Conservation (phyloP, 2,113 vertebrate species). For the Crotalus tigris region DNA sequence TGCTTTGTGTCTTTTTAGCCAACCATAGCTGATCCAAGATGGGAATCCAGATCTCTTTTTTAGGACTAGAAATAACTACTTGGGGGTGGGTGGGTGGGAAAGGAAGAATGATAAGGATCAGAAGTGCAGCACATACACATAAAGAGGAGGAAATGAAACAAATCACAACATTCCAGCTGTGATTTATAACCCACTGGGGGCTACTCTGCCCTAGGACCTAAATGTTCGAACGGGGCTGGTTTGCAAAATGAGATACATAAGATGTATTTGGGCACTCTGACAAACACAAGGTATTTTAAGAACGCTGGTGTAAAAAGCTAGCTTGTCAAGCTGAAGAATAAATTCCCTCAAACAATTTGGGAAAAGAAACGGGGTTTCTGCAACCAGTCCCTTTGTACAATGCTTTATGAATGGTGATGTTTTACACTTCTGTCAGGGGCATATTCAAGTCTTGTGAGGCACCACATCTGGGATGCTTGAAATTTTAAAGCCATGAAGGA, state of each 20-base stretch:
- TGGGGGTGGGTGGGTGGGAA: not conserved
- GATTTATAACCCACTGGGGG: not conserved
- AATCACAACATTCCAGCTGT: not conserved
- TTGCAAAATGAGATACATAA: not conserved
- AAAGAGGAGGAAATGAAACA: not conserved
- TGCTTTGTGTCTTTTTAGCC: not conserved
- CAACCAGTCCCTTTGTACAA: not conserved
- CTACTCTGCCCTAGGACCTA: not conserved
- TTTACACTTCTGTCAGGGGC: not conserved
- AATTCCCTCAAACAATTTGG: not conserved
- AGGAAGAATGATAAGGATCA: not conserved
- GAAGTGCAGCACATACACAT: not conserved
- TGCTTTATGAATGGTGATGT: slow-evolving; percentile 21
- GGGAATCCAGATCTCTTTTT: not conserved
- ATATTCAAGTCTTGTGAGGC: slow-evolving; percentile 10
- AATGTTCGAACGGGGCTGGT: not conserved
- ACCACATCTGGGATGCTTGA: not conserved
- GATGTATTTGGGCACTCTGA: not conserved
- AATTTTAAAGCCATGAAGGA: slow-evolving; percentile 26
- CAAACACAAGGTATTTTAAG: slow-evolving; percentile 13
- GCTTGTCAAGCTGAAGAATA: not conserved
- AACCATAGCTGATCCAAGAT: not conserved
- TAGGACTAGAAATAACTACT: not conserved
- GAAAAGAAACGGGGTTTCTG: not conserved
- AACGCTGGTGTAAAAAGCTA: rapidly evolving